Base-by-base conservation (phyloP, 2,113 vertebrate genomes). In the Sigmodon hispidus region DNA sequence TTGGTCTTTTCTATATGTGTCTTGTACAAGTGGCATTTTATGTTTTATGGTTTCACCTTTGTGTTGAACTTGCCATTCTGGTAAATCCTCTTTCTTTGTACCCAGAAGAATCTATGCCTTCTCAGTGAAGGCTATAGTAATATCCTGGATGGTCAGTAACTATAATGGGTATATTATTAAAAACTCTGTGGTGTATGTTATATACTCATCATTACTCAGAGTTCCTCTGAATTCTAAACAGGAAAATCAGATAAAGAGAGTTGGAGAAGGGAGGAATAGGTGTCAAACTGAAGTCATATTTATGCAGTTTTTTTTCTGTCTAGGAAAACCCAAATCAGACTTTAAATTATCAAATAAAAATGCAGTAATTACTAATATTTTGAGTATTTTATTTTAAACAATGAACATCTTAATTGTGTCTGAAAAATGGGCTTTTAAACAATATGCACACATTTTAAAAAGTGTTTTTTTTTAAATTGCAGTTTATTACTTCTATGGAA, bases 321-420 rank as follows among this genome's bases (percentile, higher is more conserved):
- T 43, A 24, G 52, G 15, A 31, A 63, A 84, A 17, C 3, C 7
- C 17, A 63, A 61, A 63, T 63, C 3, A 59, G 16, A 6, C 70
- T 12, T 19, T 16, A n/a, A 93, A 61, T 10, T 73, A 29, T 79
- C 7, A 88, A 75, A 76, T 4, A 96, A 84, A 16, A 3, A 57
- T 84, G 9, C 79, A 36, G 10, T 40, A 87, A 52, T 85, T 90
- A 83, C 55, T 90, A 69, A n/a, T 85, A 75, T 84, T 93, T 89
- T 84, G 5, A 34, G 9, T 90, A 83, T 67, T 90, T 94, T 88
- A 90, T 87, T 90, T 19, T 95, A 87, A 91, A 69, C 59, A 89
- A 86, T 17, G 86, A 22, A n/a, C 6, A 55, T n/a, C 21, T 57
- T 24, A 57, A 24, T 57, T 55, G n/a, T 57, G n/a, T 22, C 29